A percentile compares a stretch with the other conserved stretches of the same genome.
phyloP scores from a whole-genome alignment of 2,797 vertebrate genomes.

The Microtus obscurus region DNA sequence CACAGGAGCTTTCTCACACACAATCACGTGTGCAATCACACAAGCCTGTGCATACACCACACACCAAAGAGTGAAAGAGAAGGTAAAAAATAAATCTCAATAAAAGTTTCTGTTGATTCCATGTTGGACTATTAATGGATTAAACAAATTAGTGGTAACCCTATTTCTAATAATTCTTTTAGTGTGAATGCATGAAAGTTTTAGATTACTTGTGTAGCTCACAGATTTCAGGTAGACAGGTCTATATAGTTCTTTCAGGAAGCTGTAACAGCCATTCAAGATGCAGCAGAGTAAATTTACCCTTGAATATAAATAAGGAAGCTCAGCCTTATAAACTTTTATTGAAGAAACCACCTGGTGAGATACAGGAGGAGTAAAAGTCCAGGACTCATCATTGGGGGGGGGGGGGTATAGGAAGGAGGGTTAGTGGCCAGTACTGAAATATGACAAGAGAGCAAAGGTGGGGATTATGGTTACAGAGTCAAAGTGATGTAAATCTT shows the following conservation, averaged over 20 bases:
- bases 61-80: not conserved
- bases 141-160: not conserved
- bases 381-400: not conserved
- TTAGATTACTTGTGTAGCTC: not conserved
- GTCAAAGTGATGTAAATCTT: slow-evolving; percentile 5
- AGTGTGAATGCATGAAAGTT: not conserved
- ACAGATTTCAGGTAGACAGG: not conserved
- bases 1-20: not conserved
- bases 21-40: not conserved
- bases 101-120: not conserved
- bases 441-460: not conserved
- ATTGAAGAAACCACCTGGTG: not conserved
- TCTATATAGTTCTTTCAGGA: not conserved
- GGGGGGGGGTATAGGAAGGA: not conserved
- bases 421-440: not conserved
- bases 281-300: not conserved
- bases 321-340: not conserved
- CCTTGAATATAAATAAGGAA: not conserved
- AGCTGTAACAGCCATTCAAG: not conserved
- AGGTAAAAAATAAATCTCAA: not conserved
- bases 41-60: not conserved
- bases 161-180: not conserved
- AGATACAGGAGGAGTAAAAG: slow-evolving; percentile 27
- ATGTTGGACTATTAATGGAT: not conserved
- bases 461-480: not conserved